Base-by-base conservation (phyloP, 2,888 invertebrate genomes). In the Polylopha cassiicola region DNA sequence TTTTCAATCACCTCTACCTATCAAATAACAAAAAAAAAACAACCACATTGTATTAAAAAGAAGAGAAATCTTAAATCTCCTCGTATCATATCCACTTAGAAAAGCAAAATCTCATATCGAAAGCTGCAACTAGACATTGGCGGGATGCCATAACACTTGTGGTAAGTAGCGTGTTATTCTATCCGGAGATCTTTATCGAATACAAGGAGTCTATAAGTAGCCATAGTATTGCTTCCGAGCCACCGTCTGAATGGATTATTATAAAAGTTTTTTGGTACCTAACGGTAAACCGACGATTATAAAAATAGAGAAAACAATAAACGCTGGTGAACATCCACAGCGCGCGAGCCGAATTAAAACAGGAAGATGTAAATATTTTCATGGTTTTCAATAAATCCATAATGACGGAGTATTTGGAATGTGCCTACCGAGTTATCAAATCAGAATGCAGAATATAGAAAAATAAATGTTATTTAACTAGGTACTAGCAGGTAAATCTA, bases 81-180 rank as follows among this genome's bases (percentile, higher is more conserved):
- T 34, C 9, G 15, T 20, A 34, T 34, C 18, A 18, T 15, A 8
- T 31, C 27, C 21, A 24, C 16, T 20, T 30, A 24, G 41, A 21
- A 30, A 30, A 39, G 34, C 34, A 11, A 32, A 32, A 27, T 15
- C n/a, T 41, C 7, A 24, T 24, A 41, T 36, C 15, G 33, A 29
- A 39, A 23, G n/a, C 24, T 13, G 41, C 30, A 20, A 8, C 21
- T 30, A 24, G 24, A 30, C 11, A 15, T 16, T 41, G 41, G 41
- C 41, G 26, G 26, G 16, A 9, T 21, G 41, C 41, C 41, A 41
- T 11, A 36, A 29, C 41, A 36, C 41, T 41, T 41, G 13, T 26
- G 24, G 41, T 36, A 36, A 41, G 34, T 41, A 41, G 41, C 30
- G 34, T 36, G 30, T 29, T 29, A 39, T 23, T 29, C 28, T 29